Percentiles rank a stretch among this genome's conserved stretches.
Conservation (phyloP, 2,113 vertebrate species). For the Colaptes auratus region DNA sequence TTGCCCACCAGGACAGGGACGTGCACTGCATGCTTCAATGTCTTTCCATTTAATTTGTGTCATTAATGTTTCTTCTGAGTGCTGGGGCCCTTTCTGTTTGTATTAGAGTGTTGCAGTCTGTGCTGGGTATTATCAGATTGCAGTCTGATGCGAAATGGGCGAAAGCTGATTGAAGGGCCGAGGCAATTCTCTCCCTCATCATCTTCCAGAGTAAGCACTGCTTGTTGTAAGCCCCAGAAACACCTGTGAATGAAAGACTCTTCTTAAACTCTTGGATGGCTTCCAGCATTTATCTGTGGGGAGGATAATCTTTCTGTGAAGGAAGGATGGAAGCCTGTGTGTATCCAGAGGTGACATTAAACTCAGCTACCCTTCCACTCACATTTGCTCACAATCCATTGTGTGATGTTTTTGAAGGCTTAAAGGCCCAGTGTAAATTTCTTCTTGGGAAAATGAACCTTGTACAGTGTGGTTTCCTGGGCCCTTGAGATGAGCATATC, state of each 20-base stretch:
- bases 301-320: slow-evolving; percentile 35
- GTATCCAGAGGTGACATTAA: slow-evolving; percentile 26
- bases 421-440: slow-evolving; percentile 11
- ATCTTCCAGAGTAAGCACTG: slow-evolving; percentile 43
- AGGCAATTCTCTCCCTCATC: slow-evolving; percentile 50
- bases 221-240: slow-evolving; percentile 29
- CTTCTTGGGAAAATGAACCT: not conserved
- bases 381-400: slow-evolving; percentile 32
- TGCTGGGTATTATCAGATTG: slow-evolving; percentile 21
- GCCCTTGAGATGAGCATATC: not conserved
- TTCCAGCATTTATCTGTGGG: slow-evolving; percentile 42
- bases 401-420: not conserved
- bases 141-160: slow-evolving; percentile 1
- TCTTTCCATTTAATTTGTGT: slow-evolving; percentile 4
- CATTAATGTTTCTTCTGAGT: not conserved
- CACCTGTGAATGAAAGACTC: slow-evolving; percentile 54
- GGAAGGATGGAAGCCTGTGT: not conserved
- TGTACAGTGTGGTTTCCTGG: not conserved
- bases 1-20: not conserved
- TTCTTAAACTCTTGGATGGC: slow-evolving; percentile 50
- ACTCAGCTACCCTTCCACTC: slow-evolving; percentile 14
- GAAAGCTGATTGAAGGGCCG: slow-evolving; percentile 38
- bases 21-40: not conserved
- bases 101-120: slow-evolving; percentile 14
- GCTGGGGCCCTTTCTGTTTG: slow-evolving; percentile 16